Conservation (phyloP, 2,113 vertebrate genomes). For the Sus scrofa region T2T-Sscrofa CM000825.6:56017001-56017500, state of each 20-base stretch:
- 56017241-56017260: slow-evolving; percentile 94
- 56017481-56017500: slow-evolving; percentile 47
- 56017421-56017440: slow-evolving; percentile 71
- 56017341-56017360: slow-evolving; percentile 96
- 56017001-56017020: background rate
- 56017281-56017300: slow-evolving; percentile 87
- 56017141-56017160: slow-evolving; percentile 93
- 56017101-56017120: slow-evolving; percentile 94
- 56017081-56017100: background rate
- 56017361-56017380: slow-evolving; percentile 94
- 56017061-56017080: background rate
- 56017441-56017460: slow-evolving; percentile 45
- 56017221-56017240: slow-evolving; percentile 90
- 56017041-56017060: background rate
- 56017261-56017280: slow-evolving; percentile 89
- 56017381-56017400: slow-evolving; percentile 94
- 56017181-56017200: slow-evolving; percentile 98
- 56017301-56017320: slow-evolving; percentile 90
- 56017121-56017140: slow-evolving; percentile 98
- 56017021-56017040: background rate
- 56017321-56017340: slow-evolving; percentile 93
- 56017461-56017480: background rate
- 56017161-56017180: slow-evolving; percentile 94
- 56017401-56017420: slow-evolving; percentile 96
- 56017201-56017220: slow-evolving; percentile 93